Base-by-base conservation (phyloP, 2,797 vertebrate species). In the Rhinophrynus dorsalis region DNA sequence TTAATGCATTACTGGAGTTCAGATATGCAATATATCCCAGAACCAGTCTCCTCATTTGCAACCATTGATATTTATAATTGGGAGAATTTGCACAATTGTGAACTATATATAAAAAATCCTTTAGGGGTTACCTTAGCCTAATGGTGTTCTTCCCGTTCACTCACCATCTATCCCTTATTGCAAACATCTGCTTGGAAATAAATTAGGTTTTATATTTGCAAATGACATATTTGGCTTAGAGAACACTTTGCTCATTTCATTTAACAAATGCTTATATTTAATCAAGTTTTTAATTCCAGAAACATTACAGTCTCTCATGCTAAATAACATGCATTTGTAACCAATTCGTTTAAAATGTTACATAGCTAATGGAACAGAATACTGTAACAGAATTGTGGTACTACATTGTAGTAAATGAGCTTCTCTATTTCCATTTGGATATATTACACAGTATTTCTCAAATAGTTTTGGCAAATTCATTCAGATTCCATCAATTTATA, bases 111-210 rank as follows among this genome's bases (percentile, higher is more conserved):
- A 81, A n/a, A 83, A 89, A 88, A 85, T 79, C 82, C 79, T 85
- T 82, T 77, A 79, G 82, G 80, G 83, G 82, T 86, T 87, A 86
- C 84, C 86, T 90, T 85, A 81, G 26, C 85, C 84, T 88, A 86
- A 87, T 80, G 80, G 77, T 76, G 75, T 74, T 84, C 85, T 88
- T 85, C 85, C 82, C 84, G 80, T 84, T 88, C 88, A 84, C 79
- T 91, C 86, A 86, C 81, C 83, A 85, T 83, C 82, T 77, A 82
- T 82, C 87, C 86, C 88, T 91, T 90, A 91, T 92, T 93, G 78
- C 87, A 88, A 91, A 92, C 89, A 92, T 90, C 86, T 92, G 90
- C 85, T 85, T 86, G 81, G 81, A 87, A 89, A 89, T 83, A 83
- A 86, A 82, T 86, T 85, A 78, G 80, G 81, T 69, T 88, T 90